Percentiles rank a stretch among this genome's conserved stretches.
Conservation (phyloP, 2,113 vertebrate genomes). For the Odontesthes bonariensis region DNA sequence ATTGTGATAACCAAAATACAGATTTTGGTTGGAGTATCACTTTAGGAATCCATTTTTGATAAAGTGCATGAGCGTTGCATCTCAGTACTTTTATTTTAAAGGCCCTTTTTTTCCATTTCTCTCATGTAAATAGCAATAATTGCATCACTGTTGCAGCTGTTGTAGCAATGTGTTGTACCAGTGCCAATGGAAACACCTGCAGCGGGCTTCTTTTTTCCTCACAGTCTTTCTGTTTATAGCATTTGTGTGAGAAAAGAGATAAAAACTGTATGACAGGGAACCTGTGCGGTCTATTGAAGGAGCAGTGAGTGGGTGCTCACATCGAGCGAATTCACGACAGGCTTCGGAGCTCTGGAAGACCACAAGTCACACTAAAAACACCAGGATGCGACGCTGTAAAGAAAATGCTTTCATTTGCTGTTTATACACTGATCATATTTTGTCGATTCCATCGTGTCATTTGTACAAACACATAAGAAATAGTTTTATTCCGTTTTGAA, state of each 20-base stretch:
- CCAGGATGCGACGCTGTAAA: not conserved
- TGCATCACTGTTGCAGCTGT: conserved; percentile 32
- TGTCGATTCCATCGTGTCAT: not conserved
- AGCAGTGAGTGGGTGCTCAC: not conserved
- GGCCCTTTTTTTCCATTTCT: conserved; percentile 1
- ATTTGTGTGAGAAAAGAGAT: conserved; percentile 29
- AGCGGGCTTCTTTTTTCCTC: conserved; percentile 9
- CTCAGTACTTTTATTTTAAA: conserved; percentile 33
- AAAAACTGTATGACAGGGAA: conserved; percentile 12
- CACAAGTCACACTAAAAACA: not conserved
- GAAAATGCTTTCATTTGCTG: conserved; percentile 5
- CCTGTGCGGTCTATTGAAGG: not conserved
- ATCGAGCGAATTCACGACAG: too few relatives aligned
- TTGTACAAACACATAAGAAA: not conserved
- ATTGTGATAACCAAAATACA: not conserved
- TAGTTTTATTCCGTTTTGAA: not conserved
- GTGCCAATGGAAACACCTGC: conserved; percentile 33
- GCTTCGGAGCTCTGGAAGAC: not conserved
- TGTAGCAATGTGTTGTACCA: conserved; percentile 35
- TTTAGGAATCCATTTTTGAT: conserved; percentile 26
- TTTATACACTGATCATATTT: conserved; percentile 1
- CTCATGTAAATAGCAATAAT: conserved; percentile 63
- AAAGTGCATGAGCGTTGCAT: conserved; percentile 25
- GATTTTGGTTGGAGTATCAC: conserved; percentile 23
- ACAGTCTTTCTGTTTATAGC: conserved; percentile 26